Evolutionary conservation across 2,113 vertebrate genomes (phyloP), one percentile per base, ranked within the genome.

Genomic region (Rhynchomys soricoides): DNA sequence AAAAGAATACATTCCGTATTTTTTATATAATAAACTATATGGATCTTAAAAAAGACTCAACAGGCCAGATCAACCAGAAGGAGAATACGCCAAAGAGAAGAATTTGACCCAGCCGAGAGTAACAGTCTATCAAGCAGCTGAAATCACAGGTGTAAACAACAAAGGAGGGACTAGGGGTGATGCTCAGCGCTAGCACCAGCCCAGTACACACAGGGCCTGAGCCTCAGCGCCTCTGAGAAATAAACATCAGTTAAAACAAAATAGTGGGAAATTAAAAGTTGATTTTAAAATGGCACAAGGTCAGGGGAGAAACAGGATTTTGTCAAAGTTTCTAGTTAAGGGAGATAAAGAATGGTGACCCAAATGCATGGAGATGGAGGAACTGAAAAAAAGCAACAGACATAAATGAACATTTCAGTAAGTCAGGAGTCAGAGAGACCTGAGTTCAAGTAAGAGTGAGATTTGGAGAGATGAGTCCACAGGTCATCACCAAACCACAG

Each of bases 11-110:
- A 85, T 85, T 88, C 64, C 90, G 3, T 78, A 66, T 87, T 59
- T 24, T 48, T n/a, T 10, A 86, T 70, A 48, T 45, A 85, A 85
- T 43, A 85, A 62, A 85, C 57, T 64, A 83, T n/a, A 45, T 37
- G 26, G 37, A 11, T 31, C 43, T 75, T 94, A 19, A 17, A 83
- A 95, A 90, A 95, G 34, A 92, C 48, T 95, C 52, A 90, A 93
- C 12, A 95, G 17, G 22, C 31, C 59, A 94, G 16, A 87, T 77
- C 17, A 90, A 73, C 45, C 70, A 88, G 9, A 96, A 94, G 57
- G 62, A 48, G 66, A 90, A 81, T 22, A 79, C 19, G 37, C 78
- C 5, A 91, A 48, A 75, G 45, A 81, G 55, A 87, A 85, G 3
- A 66, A 29, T 62, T 89, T 50, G 24, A 73, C 22, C 29, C 24